Percentiles rank a stretch among this genome's conserved stretches.
phyloP scores from a whole-genome alignment of 2,113 vertebrate genomes.

The Myanophis thanlyinensis region DNA sequence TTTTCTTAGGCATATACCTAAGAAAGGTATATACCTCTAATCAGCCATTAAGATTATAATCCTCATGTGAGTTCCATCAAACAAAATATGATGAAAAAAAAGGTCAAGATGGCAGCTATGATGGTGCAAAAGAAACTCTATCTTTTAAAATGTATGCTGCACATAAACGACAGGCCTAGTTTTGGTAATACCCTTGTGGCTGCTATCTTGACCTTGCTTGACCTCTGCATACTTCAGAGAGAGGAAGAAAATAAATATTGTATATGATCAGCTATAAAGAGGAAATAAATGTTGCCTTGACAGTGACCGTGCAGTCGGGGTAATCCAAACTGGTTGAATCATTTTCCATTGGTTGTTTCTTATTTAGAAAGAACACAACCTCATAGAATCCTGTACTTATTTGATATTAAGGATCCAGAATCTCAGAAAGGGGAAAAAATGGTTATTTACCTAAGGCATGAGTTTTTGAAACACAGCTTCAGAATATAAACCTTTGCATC shows the following conservation, averaged over 20 bases:
- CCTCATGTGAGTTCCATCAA: neutral
- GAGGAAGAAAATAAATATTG: neutral
- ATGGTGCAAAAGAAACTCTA: neutral
- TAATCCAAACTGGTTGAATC: neutral
- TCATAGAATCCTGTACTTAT: neutral
- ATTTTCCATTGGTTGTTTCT: neutral
- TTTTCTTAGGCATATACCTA: neutral
- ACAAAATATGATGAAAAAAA: neutral
- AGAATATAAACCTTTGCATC: neutral
- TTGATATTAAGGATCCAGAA: neutral
- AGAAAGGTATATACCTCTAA: no score
- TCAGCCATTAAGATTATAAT: neutral
- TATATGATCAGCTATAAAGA: neutral
- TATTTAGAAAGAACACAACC: neutral
- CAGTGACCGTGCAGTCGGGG: neutral
- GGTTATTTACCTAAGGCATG: neutral
- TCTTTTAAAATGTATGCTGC: neutral
- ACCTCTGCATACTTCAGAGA: neutral
- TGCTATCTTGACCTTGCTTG: neutral
- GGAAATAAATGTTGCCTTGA: neutral
- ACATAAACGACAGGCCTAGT: neutral
- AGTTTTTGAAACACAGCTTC: neutral
- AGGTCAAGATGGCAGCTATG: neutral
- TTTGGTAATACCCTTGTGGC: neutral
- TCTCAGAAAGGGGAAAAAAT: neutral